Conservation (phyloP, 2,797 vertebrate species). For the Cheirogaleus major region DNA sequence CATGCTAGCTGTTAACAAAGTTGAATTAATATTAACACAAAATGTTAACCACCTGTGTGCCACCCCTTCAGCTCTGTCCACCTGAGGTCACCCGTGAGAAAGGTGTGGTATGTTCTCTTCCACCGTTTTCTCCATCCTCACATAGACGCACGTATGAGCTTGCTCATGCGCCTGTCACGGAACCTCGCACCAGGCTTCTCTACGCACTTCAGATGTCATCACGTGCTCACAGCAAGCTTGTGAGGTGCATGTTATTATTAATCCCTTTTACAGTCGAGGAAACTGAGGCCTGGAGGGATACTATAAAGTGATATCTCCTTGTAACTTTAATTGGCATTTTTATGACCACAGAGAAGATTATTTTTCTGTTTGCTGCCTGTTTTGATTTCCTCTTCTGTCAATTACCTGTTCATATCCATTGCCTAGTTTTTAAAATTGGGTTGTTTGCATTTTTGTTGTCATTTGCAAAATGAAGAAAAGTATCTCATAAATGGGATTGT, state of each 20-base stretch:
- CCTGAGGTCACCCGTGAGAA: background rate
- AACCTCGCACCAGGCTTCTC: background rate
- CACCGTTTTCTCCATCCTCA: accelerated
- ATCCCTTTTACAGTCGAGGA: background rate
- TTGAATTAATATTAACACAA: background rate
- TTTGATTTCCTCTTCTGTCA: background rate
- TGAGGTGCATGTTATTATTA: background rate
- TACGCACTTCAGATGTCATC: background rate
- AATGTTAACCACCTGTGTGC: background rate
- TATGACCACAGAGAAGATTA: background rate
- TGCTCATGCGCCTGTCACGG: background rate
- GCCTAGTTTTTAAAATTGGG: background rate
- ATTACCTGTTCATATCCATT: background rate
- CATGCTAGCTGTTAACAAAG: background rate
- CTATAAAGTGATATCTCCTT: background rate
- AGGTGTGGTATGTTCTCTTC: background rate
- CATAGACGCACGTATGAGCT: background rate
- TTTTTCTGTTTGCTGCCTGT: background rate
- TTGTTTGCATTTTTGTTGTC: background rate
- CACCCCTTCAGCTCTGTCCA: too few species aligned
- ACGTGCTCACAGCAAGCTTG: background rate
- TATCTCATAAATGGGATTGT: background rate
- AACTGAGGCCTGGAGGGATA: background rate
- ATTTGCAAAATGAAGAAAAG: background rate
- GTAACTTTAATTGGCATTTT: background rate